Evolutionary conservation across 2,113 vertebrate genomes (phyloP).

Genomic region (Halcyon senegalensis): DNA sequence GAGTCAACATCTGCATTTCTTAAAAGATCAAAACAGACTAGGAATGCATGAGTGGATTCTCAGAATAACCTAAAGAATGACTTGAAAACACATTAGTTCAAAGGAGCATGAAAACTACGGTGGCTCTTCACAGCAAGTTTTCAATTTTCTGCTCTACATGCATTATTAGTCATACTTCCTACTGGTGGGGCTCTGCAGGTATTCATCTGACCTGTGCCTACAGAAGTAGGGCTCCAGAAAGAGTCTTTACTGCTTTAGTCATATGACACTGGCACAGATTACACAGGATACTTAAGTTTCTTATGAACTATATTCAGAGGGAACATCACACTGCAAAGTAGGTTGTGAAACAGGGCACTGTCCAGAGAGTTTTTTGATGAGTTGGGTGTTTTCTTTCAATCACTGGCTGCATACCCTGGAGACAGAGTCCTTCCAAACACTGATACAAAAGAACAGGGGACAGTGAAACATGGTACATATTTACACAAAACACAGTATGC

Average conservation of each 20-base stretch:
- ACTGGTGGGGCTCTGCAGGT: background rate
- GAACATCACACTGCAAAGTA: background rate
- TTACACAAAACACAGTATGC: background rate
- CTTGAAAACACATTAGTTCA: conserved; percentile 3
- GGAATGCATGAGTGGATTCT: conserved; percentile 52
- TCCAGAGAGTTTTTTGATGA: background rate
- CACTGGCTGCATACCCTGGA: background rate
- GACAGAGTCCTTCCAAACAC: background rate
- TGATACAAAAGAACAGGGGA: background rate
- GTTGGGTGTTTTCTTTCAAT: background rate
- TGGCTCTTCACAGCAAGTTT: background rate
- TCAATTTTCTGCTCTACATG: background rate
- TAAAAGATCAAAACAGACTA: conserved; percentile 51
- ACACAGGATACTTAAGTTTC: background rate
- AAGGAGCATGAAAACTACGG: background rate
- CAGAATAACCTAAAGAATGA: conserved; percentile 31
- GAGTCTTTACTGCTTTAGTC: background rate
- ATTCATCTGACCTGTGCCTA: background rate
- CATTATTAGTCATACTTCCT: background rate
- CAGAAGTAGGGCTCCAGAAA: background rate
- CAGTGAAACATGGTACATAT: background rate
- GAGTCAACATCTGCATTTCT: conserved; percentile 61
- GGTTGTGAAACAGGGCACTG: background rate
- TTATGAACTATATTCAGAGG: background rate
- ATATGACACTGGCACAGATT: background rate